Percentiles rank a stretch among this genome's conserved stretches.
Evolutionary conservation across 1,140 invertebrate species (phyloP).

Genomic region (Drosophila ficusphila): DNA sequence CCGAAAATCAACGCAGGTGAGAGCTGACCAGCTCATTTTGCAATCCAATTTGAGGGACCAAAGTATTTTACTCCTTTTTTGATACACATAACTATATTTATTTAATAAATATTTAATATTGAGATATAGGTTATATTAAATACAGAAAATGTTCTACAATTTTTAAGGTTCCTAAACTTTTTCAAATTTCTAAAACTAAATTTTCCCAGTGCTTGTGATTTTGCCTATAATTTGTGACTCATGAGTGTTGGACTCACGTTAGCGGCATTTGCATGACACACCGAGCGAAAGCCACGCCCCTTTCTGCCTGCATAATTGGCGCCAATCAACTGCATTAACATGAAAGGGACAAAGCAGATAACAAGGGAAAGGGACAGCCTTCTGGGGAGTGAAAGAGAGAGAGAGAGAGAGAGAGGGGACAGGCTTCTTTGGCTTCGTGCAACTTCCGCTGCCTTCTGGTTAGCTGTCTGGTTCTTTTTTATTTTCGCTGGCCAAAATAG

Average conservation of each 20-base stretch:
- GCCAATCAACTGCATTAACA: slow-evolving; percentile 44
- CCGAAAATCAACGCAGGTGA: slow-evolving; percentile 21
- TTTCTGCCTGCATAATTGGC: slow-evolving; percentile 58
- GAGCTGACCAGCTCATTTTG: neutral
- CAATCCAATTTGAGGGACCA: neutral
- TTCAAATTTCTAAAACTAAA: too few relatives aligned
- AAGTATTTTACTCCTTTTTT: neutral
- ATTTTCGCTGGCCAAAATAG: slow-evolving; percentile 19
- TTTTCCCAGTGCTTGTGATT: neutral
- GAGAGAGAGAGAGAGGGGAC: too few relatives aligned
- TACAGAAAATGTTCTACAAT: too few relatives aligned
- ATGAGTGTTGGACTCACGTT: slow-evolving; percentile 28
- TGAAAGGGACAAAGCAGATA: neutral
- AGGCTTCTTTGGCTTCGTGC: slow-evolving; percentile 18
- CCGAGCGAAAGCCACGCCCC: slow-evolving; percentile 18
- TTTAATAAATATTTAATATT: too few relatives aligned
- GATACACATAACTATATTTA: neutral
- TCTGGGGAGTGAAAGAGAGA: neutral
- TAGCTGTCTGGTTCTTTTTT: slow-evolving; percentile 1
- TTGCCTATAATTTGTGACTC: slow-evolving; percentile 21
- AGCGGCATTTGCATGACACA: slow-evolving; percentile 33
- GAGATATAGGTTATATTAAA: too few relatives aligned
- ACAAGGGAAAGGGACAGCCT: neutral
- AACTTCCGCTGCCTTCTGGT: slow-evolving; percentile 36
- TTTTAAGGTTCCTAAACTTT: too few relatives aligned